phyloP scores from a whole-genome alignment of 2,113 vertebrate species.

The Alligator sinensis region DNA sequence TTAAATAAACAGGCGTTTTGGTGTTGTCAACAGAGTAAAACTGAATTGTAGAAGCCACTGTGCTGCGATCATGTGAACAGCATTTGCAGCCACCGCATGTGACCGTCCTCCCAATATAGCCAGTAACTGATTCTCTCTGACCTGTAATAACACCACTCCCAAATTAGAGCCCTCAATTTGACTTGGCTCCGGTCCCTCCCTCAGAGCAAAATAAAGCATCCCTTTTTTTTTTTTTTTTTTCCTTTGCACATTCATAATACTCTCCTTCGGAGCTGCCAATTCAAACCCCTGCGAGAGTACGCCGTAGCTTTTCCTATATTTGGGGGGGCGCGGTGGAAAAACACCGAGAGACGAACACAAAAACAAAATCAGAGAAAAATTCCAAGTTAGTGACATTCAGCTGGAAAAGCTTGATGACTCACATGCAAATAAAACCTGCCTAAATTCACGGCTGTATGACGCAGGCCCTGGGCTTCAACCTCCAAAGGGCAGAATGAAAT shows the following conservation, averaged over 20 bases:
- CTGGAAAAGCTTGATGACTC: conserved; percentile 85
- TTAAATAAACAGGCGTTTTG: neutral
- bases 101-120: conserved; percentile 81
- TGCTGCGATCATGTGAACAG: conserved; percentile 65
- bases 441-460: conserved; percentile 76
- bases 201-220: conserved; percentile 80
- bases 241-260: conserved; percentile 72
- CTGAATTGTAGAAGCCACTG: conserved; percentile 2
- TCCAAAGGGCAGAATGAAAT: conserved; percentile 78
- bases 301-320: conserved; percentile 67
- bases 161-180: conserved; percentile 88
- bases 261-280: conserved; percentile 71
- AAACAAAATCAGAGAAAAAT: conserved; percentile 84
- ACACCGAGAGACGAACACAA: conserved; percentile 82
- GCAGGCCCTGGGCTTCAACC: conserved; percentile 77
- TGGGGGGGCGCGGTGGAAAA: conserved; percentile 70
- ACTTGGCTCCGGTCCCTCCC: conserved; percentile 79
- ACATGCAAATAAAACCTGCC: conserved; percentile 83
- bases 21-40: conserved; percentile 64
- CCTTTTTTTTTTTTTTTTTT: conserved; percentile 50
- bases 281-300: conserved; percentile 65
- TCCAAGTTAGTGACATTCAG: conserved; percentile 84
- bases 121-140: conserved; percentile 82
- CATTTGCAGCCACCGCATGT: conserved; percentile 75
- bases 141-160: conserved; percentile 86